phyloP scores from a whole-genome alignment of 2,888 invertebrate genomes.

The Melipona beecheii region DNA sequence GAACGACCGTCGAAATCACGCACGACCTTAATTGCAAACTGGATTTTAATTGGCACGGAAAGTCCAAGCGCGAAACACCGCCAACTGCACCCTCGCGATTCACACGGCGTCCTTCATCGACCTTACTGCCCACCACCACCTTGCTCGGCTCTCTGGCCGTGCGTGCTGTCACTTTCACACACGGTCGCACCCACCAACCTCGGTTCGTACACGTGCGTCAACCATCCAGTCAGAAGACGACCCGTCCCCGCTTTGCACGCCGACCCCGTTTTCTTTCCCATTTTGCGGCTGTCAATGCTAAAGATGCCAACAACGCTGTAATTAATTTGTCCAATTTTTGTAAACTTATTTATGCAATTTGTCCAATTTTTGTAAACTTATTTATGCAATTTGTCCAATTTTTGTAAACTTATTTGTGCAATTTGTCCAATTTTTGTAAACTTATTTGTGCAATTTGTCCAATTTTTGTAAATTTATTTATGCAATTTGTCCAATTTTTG shows the following conservation, averaged over 20 bases:
- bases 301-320: no score
- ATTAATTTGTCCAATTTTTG: no score
- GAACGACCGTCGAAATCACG: conserved; percentile 37
- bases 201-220: conserved; percentile 60
- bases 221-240: conserved; percentile 40
- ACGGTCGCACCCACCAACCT: conserved; percentile 63
- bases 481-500: no score
- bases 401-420: no score
- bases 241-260: conserved; percentile 30
- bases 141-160: conserved; percentile 47
- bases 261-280: neutral
- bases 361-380: no score
- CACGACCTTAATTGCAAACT: conserved; percentile 46
- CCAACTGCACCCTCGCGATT: conserved; percentile 54
- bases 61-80: conserved; percentile 63
- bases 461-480: no score
- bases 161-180: conserved; percentile 76
- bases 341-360: no score
- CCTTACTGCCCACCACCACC: conserved; percentile 74
- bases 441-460: no score
- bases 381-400: no score
- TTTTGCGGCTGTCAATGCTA: neutral
- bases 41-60: conserved; percentile 58
- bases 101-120: conserved; percentile 75
- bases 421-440: no score